Evolutionary conservation across 2,113 vertebrate species (phyloP), one percentile per base, ranked within the genome.

Genomic region (Macrotis lagotis): DNA sequence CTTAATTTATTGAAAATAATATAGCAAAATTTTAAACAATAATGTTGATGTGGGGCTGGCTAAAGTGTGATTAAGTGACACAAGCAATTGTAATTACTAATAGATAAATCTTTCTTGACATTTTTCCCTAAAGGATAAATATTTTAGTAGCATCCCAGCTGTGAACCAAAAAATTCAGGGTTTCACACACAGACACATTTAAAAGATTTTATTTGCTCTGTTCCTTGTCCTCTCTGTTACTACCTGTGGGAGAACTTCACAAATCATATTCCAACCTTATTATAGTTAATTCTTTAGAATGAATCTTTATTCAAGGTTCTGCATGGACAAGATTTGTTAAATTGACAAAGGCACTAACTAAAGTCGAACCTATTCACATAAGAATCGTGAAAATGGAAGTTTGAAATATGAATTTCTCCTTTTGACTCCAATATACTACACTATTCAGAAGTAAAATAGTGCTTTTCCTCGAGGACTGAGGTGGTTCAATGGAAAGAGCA

Each of bases 111-210:
- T 95, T 95, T 25, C 8, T 91, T 92, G 37, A 28, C 25, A 49
- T 44, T 24, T 55, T 89, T 11, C 90, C 0, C 90, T 92, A 6
- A 16, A 89, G 22, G n/a, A 9, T 50, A 7, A 93, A 93, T 7
- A 90, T 92, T 93, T 96, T 51, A 90, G 1, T 48, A 94, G 25
- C 88, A 92, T 83, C 12, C 88, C 22, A 89, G 8, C 90, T 92
- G 93, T 44, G n/a, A 9, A 51, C 22, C 83, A 90, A 50, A 51
- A 48, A 9, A 28, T 91, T 16, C 89, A 8, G 0, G 5, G 10
- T 66, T 92, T 48, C 88, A 91, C 28, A 93, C 91, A 95, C 28
- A 93, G 90, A 95, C 28, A 59, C 22, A 66, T 37, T 37, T 8
- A 19, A 26, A 31, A 31, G 10, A 2, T 10, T 37, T 66, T 37